Base-by-base conservation (phyloP, 1,140 invertebrate genomes). In the Patella vulgata region DNA sequence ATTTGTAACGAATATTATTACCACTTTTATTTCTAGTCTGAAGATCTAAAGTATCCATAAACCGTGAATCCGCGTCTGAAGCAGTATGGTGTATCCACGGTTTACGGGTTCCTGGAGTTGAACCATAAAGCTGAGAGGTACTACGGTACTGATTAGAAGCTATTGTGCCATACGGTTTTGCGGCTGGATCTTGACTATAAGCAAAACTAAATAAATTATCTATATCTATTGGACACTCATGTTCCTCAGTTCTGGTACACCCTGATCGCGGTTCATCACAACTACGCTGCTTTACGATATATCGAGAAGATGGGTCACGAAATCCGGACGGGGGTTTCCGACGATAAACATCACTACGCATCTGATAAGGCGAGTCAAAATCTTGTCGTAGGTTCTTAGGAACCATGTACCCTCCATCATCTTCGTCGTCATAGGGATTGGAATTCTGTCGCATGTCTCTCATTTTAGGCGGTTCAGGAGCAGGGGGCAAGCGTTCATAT, bases 321-420 rank as follows among this genome's bases (percentile, higher is more conserved):
- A 73, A 67, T 1, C 64, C 68, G 6, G 68, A 46, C 2, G 72
- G 70, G 1, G 74, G 74, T 57, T 73, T 79, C 12, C 48, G 58
- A 21, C 65, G 56, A 30, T 63, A 56, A 25, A 58, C 63, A 11
- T 66, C 63, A 33, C 62, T 66, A 9, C 61, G 66, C 19, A 62
- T 59, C 2, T 31, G 31, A 47, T 62, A 63, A 30, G 59, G 39
- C 2, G 55, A 54, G 23, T 68, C 55, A 47, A 54, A 47, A 3
- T 64, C 50, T 27, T 63, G 50, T 47, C 65, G 42, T 5, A 75
- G 30, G 40, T 68, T 61, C 9, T 68, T 60, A 0, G 78, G 78
- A 23, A 72, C 64, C 76, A 80, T 80, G 46, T 80, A 80, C 3
- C 75, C 79, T 56, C 79, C 79, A 23, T 73, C 71, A 12, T 73